phyloP scores from a whole-genome alignment of 2,113 vertebrate genomes.

The Gadus chalcogrammus region DNA sequence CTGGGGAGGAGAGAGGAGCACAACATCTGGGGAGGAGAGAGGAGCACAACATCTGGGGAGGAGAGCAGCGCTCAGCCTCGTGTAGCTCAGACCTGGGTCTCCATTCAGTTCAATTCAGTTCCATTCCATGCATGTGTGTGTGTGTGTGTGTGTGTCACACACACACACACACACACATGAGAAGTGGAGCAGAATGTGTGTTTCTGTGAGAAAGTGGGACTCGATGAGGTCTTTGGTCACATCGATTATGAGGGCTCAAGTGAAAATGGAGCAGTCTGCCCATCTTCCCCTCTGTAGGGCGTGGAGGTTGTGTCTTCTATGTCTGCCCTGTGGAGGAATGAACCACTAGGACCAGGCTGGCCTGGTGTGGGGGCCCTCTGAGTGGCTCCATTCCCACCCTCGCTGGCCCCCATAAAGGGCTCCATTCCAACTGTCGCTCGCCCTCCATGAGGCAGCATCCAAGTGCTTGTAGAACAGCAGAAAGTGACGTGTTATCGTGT shows the following conservation, averaged over 20 bases:
- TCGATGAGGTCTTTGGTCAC: too few species aligned
- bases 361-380: slow-evolving; percentile 3
- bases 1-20: slow-evolving; percentile 42
- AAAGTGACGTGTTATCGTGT: too few species aligned
- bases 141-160: slow-evolving; percentile 47
- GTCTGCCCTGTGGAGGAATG: slow-evolving; percentile 49
- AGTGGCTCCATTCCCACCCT: too few species aligned
- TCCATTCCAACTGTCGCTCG: too few species aligned
- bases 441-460: too few species aligned
- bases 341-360: slow-evolving; percentile 25
- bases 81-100: slow-evolving; percentile 12
- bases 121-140: slow-evolving; percentile 17
- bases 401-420: too few species aligned
- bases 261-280: neutral
- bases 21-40: slow-evolving; percentile 35
- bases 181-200: too few species aligned
- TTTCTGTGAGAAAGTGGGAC: neutral
- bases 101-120: slow-evolving; percentile 8
- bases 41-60: too few species aligned
- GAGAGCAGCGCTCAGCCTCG: too few species aligned
- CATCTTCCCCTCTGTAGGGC: slow-evolving; percentile 30
- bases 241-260: too few species aligned
- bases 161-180: too few species aligned
- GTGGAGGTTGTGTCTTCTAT: slow-evolving; percentile 46
- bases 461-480: too few species aligned